These are phyloP conservation scores for Spea bombifrons DNA, from an alignment of 2,113 vertebrate genomes.

Conservation along the genomic window DNA sequence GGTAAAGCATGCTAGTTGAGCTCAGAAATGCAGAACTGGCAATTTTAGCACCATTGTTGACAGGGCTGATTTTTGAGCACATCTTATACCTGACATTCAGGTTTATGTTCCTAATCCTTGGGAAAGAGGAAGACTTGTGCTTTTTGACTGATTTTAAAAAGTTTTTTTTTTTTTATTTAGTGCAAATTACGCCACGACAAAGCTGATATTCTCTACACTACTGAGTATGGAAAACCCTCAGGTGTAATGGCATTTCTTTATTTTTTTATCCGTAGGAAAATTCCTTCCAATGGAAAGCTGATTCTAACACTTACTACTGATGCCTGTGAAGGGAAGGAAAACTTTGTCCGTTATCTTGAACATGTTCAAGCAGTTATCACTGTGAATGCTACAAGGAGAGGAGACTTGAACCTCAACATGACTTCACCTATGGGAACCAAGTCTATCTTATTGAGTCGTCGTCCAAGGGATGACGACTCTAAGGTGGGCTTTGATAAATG, in stretches of 20 bases:
- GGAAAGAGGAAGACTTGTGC: no score
- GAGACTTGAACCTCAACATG: slow-evolving; percentile 96
- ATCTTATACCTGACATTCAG: no score
- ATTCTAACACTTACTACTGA: slow-evolving; percentile 81
- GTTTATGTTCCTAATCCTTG: no score
- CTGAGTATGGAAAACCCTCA: no score
- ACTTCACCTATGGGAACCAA: slow-evolving; percentile 97
- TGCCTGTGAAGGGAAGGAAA: slow-evolving; percentile 91
- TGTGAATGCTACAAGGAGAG: slow-evolving; percentile 85
- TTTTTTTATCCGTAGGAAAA: slow-evolving; percentile 71
- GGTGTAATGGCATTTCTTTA: slow-evolving; percentile 14
- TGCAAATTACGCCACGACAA: no score
- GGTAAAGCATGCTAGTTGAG: no score
- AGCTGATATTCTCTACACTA: no score
- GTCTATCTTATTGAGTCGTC: slow-evolving; percentile 91
- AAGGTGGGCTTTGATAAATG: slow-evolving; percentile 99
- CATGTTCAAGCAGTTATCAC: slow-evolving; percentile 95
- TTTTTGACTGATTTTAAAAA: no score
- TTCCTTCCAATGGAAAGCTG: slow-evolving; percentile 81
- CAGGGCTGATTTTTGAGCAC: no score
- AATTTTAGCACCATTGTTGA: no score
- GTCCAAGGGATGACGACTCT: slow-evolving; percentile 90
- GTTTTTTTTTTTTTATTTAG: no score
- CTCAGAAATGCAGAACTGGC: no score
- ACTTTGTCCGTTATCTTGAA: slow-evolving; percentile 97